Evolutionary conservation across 2,797 vertebrate species (phyloP).

Genomic region (Anas flavirostris): DNA sequence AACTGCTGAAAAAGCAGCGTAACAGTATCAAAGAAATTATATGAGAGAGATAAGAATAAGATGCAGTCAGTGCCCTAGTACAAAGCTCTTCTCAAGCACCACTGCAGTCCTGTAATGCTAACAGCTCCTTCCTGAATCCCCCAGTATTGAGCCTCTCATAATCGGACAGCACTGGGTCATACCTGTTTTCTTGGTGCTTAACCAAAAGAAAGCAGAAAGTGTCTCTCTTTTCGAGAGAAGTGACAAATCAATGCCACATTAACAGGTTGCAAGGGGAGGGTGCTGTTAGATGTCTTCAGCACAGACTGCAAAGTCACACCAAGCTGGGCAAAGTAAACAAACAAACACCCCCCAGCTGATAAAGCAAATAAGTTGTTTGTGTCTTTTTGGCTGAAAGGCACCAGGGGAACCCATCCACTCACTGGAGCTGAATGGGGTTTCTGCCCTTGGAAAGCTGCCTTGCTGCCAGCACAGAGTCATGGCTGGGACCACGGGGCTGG

Average conservation of each 20-base stretch:
- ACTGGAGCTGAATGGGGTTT: neutral
- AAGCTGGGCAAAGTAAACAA: neutral
- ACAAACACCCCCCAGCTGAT: neutral
- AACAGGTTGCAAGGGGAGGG: neutral
- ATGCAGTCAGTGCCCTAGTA: neutral
- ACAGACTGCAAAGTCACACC: neutral
- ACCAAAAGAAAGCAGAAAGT: neutral
- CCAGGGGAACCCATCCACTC: neutral
- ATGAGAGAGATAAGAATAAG: neutral
- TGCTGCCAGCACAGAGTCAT: neutral
- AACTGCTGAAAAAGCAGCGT: neutral
- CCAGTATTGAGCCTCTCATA: neutral
- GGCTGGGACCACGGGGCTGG: rapidly evolving
- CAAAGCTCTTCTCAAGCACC: neutral
- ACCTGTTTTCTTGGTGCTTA: neutral
- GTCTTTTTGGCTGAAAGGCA: neutral
- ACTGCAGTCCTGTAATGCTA: rapidly evolving
- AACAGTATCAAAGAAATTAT: neutral
- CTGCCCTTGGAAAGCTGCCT: neutral
- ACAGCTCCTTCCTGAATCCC: neutral
- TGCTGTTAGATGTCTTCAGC: neutral
- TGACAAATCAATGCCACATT: neutral
- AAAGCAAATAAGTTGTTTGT: neutral
- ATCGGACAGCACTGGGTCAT: neutral
- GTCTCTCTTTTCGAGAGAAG: neutral